Conservation (phyloP, 2,113 vertebrate genomes). For the Anolis carolinensis region DNA sequence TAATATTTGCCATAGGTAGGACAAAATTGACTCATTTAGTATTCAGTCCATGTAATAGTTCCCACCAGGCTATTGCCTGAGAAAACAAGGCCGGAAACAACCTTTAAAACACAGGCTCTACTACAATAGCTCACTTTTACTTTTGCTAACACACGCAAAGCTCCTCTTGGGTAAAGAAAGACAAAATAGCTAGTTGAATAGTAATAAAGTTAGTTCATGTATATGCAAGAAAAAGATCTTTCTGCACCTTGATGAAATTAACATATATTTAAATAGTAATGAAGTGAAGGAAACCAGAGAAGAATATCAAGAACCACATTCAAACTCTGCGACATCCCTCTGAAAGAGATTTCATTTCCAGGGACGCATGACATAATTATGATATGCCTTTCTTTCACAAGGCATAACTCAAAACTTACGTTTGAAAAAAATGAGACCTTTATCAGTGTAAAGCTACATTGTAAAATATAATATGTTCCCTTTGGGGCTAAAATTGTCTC, state of each 20-base stretch:
- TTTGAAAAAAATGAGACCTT: conserved; percentile 45
- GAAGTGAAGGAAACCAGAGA: conserved; percentile 56
- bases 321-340: conserved; percentile 44
- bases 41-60: neutral
- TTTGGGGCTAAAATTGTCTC: conserved; percentile 49
- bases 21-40: neutral
- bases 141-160: conserved; percentile 62
- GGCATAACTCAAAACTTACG: conserved; percentile 34
- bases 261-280: conserved; percentile 83
- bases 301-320: conserved; percentile 66
- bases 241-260: conserved; percentile 81
- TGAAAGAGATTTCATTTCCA: conserved; percentile 61
- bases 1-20: neutral
- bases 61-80: neutral
- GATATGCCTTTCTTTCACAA: conserved; percentile 52
- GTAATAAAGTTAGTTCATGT: conserved; percentile 76
- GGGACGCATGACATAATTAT: conserved; percentile 52
- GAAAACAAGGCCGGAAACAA: neutral
- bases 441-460: conserved; percentile 33
- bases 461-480: conserved; percentile 52
- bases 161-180: conserved; percentile 57
- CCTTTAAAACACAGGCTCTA: neutral
- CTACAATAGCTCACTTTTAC: conserved; percentile 16
- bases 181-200: conserved; percentile 64
- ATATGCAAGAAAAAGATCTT: conserved; percentile 80